Evolutionary conservation across 2,797 vertebrate species (phyloP), one percentile per base, ranked within the genome.

Genomic region (Pygocentrus nattereri): DNA sequence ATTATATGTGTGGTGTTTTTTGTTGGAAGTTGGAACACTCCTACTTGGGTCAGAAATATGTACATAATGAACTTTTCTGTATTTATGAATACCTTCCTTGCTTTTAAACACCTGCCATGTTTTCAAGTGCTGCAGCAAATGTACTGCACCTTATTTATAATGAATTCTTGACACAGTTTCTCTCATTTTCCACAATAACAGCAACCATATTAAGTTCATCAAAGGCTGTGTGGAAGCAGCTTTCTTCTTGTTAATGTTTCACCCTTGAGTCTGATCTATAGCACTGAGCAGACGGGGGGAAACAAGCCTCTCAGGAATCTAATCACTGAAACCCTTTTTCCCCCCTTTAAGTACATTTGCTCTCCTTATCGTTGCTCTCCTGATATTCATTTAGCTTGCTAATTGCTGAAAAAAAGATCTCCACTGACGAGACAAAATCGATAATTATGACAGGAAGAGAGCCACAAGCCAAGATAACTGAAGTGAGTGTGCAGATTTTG

Each of bases 361-460:
- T 83, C 85, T 83, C 70, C 85, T 87, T 92, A 87, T 89, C 86
- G 79, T 71, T 78, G 81, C 75, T 88, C 87, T 91, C 89, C 91
- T 90, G 91, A 89, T 92, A 91, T 92, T 89, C 89, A 78, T 87
- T 83, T 77, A 85, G 81, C 74, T 84, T 87, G 85, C 88, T 87
- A 86, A 88, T 82, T 87, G 73, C 71, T 50, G 65, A 65, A 82
- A 80, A 58, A 54, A 13, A 85, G 71, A 47, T 81, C 85, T 85
- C 78, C 23, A 84, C 89, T 93, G 88, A 88, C 85, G 82, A 86
- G 87, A 82, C 82, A 68, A 88, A 87, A 93, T 91, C 89, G 81
- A 93, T 92, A 91, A 88, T 88, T 87, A 90, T 82, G 81, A 82
- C 83, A 65, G 83, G 72, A 81, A 74, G 79, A 83, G 76, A 85